Evolutionary conservation across 2,888 invertebrate genomes (phyloP), one percentile per base, ranked within the genome.

Genomic region (Scaptomyza caliginosa): DNA sequence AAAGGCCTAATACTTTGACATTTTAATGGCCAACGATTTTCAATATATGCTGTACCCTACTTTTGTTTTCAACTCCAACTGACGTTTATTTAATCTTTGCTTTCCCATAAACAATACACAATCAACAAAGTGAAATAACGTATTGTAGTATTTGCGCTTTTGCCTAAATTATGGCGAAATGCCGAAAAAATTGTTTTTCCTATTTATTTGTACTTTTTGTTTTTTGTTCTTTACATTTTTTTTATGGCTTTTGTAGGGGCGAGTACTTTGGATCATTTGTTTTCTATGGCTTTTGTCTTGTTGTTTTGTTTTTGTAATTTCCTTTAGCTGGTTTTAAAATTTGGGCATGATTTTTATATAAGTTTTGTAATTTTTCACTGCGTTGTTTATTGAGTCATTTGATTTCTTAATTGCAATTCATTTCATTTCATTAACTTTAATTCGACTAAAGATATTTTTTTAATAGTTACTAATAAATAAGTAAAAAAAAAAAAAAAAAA

Each of bases 21-120:
- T 70, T 80, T 80, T 76, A 80, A 80, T 79, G 86, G 84, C 67
- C 55, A 63, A 52, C 65, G 65, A 80, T 83, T 86, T 77, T 83
- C 79, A 79, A 80, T 80, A 80, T 79, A 72, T 72, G 62, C 28
- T 67, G 10, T n/a, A 45, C 39, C 46, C 72, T 59, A 56, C 63
- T 85, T 56, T 65, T 62, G 64, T 56, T 57, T 62, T 63, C 52
- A 68, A 68, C 74, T 48, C 40, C 17, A 21, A 32, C 62, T 45
- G 68, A 52, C 60, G 60, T 55, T 68, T 68, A 50, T 67, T 32
- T 30, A 39, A 46, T 36, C 23, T 19, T 11, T 1, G 26, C 24
- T 19, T 8, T 8, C 34, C 16, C 21, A 30, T 32, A 42, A 40
- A 43, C 58, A 72, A 66, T 42, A 30, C 23, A 55, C 48, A 57